phyloP scores from a whole-genome alignment of 2,797 vertebrate genomes.

The Syngnathus rostellatus region DNA sequence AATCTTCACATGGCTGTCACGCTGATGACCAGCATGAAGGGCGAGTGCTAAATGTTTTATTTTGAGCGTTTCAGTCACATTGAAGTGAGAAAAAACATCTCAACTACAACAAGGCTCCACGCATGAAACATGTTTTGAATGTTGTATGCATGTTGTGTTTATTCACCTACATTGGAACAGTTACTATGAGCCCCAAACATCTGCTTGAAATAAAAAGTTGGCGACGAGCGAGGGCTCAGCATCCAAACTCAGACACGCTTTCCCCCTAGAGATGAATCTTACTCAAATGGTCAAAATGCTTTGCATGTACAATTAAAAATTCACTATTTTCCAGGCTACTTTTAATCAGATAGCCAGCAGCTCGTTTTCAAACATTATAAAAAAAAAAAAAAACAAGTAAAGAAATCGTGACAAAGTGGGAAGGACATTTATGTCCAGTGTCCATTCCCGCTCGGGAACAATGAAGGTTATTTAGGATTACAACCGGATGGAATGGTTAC shows the following conservation, averaged over 20 bases:
- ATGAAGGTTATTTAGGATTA: neutral
- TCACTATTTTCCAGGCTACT: neutral
- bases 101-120: neutral
- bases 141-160: constrained; percentile 3
- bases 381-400: neutral
- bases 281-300: neutral
- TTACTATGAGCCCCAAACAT: neutral
- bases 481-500: neutral
- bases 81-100: neutral
- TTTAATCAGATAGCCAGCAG: neutral
- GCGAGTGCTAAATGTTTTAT: neutral
- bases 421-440: neutral
- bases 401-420: neutral
- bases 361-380: neutral
- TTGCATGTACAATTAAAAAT: neutral
- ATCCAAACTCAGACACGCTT: constrained; percentile 1
- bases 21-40: neutral
- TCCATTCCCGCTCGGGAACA: neutral
- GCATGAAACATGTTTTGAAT: neutral
- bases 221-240: neutral
- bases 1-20: neutral
- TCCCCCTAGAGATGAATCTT: neutral
- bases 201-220: constrained; percentile 6
- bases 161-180: neutral
- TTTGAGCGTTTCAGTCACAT: neutral